Base-by-base conservation (phyloP, 35 echinoderm and acorn worm genomes). In the Holothuria glaberrima region DNA sequence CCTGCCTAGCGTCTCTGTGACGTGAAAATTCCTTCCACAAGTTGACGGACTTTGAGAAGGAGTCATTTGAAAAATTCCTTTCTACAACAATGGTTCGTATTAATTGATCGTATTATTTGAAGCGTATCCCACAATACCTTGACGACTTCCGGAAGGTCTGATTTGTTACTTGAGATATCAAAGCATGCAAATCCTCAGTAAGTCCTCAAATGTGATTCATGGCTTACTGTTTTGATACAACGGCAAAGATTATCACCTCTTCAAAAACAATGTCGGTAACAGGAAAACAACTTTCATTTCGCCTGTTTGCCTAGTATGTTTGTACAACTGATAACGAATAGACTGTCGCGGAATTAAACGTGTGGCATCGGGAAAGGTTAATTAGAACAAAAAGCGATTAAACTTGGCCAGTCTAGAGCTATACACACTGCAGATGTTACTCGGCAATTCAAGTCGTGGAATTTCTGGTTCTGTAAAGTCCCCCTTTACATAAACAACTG, bases 401-500 rank as follows among this genome's bases (percentile, higher is more conserved):
- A 74, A 20, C 25, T 78, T 48, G 38, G 44, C 10, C 19, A 24
- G 18, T 20, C 21, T 41, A 22, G 20, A 48, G 44, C 20, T 78
- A 26, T 26, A 13, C 18, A 26, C 44, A 48, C 41, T 50, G 24
- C 44, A 26, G 33, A 73, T 35, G 74, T 52, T 78, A 52, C 44
- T 7, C 20, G 4, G 38, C 26, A 78, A 29, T 48, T 12, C 1
- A 21, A 26, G 21, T 52, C 29, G 21, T 48, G 74, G 74, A 78
- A 78, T 78, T 78, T 78, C 20, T 41, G 36, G 25, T 41, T 41
- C 44, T 48, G 38, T 78, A 19, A 75, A 78, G 74, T 33, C 26
- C 35, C 74, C 21, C 50, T 78, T 41, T 78, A 50, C 41, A 78
- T 78, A 78, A 78, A 78, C 74, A 78, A 27, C 21, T 50, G 38